Conservation (phyloP, 2,888 invertebrate genomes). For the Amblyteles armatorius region DNA sequence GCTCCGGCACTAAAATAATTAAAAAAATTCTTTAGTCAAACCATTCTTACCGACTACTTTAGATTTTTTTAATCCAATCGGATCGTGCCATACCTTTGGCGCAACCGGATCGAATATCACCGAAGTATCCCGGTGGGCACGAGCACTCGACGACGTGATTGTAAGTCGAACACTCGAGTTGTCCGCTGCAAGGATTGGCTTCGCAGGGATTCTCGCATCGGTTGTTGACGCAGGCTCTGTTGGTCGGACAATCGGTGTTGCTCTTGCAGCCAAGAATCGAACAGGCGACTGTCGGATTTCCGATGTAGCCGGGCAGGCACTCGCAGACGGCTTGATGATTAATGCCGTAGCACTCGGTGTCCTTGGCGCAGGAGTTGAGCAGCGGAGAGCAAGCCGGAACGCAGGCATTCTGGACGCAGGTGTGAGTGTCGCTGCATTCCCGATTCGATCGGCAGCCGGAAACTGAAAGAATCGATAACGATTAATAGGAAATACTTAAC, state of each 20-base stretch:
- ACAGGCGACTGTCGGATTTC: slow-evolving; percentile 93
- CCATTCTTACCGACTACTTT: background rate
- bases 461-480: slow-evolving; percentile 73
- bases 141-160: slow-evolving; percentile 92
- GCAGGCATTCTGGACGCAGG: slow-evolving; percentile 93
- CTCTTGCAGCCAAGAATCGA: slow-evolving; percentile 91
- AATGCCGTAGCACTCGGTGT: slow-evolving; percentile 92
- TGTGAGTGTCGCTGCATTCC: slow-evolving; percentile 93
- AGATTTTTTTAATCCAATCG: background rate
- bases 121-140: slow-evolving; percentile 91
- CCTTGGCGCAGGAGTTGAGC: slow-evolving; percentile 90
- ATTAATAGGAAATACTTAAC: background rate
- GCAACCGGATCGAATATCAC: slow-evolving; percentile 88
- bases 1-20: slow-evolving; percentile 78
- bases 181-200: slow-evolving; percentile 89
- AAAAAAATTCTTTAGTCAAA: background rate
- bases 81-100: slow-evolving; percentile 83
- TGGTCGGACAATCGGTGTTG: slow-evolving; percentile 92
- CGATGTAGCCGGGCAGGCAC: slow-evolving; percentile 92
- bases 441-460: slow-evolving; percentile 90
- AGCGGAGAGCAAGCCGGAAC: slow-evolving; percentile 90
- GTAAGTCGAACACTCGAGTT: slow-evolving; percentile 91
- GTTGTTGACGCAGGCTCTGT: slow-evolving; percentile 92
- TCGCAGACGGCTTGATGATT: slow-evolving; percentile 94
- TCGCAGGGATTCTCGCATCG: slow-evolving; percentile 93